Evolutionary conservation across 1,140 invertebrate genomes (phyloP).

Genomic region (Diorhabda carinulata): DNA sequence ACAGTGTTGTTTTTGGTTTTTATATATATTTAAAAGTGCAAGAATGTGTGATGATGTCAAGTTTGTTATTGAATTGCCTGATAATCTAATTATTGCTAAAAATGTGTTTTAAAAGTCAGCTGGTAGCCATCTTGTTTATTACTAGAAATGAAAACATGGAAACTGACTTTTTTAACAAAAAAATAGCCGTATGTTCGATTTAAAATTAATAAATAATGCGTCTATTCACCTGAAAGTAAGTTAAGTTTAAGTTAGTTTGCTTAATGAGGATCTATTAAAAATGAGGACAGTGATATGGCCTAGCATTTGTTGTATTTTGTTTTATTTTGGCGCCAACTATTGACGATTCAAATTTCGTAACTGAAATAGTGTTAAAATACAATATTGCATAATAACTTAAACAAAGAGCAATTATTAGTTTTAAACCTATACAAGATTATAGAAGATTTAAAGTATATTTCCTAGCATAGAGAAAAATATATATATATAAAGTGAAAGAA

Average conservation of each 20-base stretch:
- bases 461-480: no score
- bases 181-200: constrained; percentile 23
- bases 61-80: constrained; percentile 11
- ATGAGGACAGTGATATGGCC: constrained; percentile 24
- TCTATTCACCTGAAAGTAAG: constrained; percentile 24
- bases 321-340: constrained; percentile 38
- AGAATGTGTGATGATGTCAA: constrained; percentile 12
- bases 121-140: constrained; percentile 44
- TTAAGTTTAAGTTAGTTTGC: constrained; percentile 6
- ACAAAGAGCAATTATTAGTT: no score
- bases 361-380: no score
- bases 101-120: constrained; percentile 39
- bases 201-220: constrained; percentile 24
- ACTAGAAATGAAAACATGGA: constrained; percentile 42
- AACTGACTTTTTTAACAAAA: constrained; percentile 36
- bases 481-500: no score
- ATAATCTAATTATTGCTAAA: constrained; percentile 20
- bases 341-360: constrained; percentile 4
- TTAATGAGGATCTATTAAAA: constrained; percentile 16
- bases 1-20: constrained; percentile 15
- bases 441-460: no score
- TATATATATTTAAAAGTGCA: constrained; percentile 8
- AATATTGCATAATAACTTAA: no score
- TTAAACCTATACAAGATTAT: no score
- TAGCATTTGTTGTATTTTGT: constrained; percentile 26